Evolutionary conservation across 1,140 invertebrate genomes (phyloP).

Genomic region (Dreissena polymorpha): DNA sequence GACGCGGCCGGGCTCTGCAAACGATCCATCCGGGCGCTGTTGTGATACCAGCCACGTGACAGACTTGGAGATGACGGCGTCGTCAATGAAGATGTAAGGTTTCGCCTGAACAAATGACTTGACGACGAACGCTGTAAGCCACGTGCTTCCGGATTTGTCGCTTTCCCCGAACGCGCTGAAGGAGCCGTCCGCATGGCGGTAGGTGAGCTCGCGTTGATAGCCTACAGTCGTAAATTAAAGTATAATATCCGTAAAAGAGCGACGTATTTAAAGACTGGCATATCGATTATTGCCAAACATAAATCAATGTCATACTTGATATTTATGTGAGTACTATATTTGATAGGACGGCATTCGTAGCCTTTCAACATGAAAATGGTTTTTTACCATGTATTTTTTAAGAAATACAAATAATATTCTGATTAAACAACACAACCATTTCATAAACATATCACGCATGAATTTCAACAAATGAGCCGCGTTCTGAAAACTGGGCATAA

Average conservation of each 20-base stretch:
- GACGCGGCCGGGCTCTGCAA: constrained; percentile 81
- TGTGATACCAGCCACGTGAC: constrained; percentile 89
- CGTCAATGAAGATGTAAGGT: constrained; percentile 89
- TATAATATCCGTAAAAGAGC: neutral
- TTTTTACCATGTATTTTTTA: too few relatives aligned
- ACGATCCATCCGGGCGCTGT: constrained; percentile 91
- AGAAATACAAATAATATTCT: too few relatives aligned
- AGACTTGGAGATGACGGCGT: constrained; percentile 85
- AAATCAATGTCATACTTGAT: too few relatives aligned
- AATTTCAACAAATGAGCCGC: too few relatives aligned
- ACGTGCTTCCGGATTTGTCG: constrained; percentile 92
- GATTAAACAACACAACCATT: too few relatives aligned
- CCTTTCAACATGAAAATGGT: too few relatives aligned
- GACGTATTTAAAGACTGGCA: too few relatives aligned
- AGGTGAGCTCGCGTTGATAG: constrained; percentile 91
- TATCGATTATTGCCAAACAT: too few relatives aligned
- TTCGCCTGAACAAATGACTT: constrained; percentile 92
- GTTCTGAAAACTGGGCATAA: too few relatives aligned
- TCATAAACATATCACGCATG: too few relatives aligned
- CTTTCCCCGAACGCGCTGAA: constrained; percentile 93
- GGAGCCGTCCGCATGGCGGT: constrained; percentile 92
- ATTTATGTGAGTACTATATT: too few relatives aligned
- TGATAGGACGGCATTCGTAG: too few relatives aligned
- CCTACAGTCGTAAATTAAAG: constrained; percentile 79
- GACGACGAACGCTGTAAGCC: constrained; percentile 86